Conservation (phyloP, 2,888 invertebrate species). For the Lypha dubia region DNA sequence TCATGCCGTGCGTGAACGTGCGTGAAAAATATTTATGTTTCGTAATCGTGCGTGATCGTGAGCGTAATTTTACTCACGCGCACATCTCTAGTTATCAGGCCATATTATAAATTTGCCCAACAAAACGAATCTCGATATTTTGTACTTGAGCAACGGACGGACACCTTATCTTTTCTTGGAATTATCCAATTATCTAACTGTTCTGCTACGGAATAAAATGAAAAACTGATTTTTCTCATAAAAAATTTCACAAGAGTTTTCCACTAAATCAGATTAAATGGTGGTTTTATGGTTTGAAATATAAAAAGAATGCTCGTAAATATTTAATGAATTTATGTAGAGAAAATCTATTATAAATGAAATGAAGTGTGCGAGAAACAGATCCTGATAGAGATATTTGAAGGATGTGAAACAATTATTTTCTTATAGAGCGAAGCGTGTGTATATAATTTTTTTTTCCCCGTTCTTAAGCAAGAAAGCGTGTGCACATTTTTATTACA, state of each 20-base stretch:
- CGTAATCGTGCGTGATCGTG: too few species aligned
- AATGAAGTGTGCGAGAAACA: conserved; percentile 68
- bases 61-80: too few species aligned
- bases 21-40: too few species aligned
- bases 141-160: too few species aligned
- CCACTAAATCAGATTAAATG: conserved; percentile 35
- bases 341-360: conserved; percentile 51
- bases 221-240: neutral
- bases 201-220: neutral
- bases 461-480: neutral
- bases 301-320: conserved; percentile 15
- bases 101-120: too few species aligned
- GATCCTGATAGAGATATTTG: conserved; percentile 56
- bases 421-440: conserved; percentile 37
- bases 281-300: conserved; percentile 45
- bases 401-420: conserved; percentile 62
- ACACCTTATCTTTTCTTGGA: neutral
- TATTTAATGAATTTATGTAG: conserved; percentile 60
- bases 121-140: too few species aligned
- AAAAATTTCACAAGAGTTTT: conserved; percentile 21
- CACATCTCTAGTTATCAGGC: too few species aligned
- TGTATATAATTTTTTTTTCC: conserved; percentile 17
- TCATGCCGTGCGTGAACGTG: too few species aligned
- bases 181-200: neutral
- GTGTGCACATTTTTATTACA: conserved; percentile 21